Evolutionary conservation across 2,888 invertebrate genomes (phyloP).

Genomic region (Incurvaria masculella): DNA sequence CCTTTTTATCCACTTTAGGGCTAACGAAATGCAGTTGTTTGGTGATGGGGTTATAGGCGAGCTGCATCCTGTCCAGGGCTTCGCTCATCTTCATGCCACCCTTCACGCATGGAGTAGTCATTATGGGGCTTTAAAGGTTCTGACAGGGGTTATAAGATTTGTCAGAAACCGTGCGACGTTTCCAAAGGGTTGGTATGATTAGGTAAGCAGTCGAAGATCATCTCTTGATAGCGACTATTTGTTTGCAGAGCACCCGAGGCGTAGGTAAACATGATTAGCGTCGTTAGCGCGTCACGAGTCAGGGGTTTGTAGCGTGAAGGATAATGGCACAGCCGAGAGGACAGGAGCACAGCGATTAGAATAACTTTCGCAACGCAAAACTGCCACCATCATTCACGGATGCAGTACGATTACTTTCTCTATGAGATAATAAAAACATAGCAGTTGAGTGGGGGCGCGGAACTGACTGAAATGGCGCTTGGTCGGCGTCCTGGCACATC

Average conservation of each 20-base stretch:
- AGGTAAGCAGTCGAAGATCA: too few species aligned
- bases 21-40: conserved; percentile 66
- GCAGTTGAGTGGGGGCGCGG: neutral
- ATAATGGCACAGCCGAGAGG: too few species aligned
- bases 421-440: neutral
- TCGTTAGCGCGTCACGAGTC: neutral
- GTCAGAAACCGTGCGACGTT: neutral
- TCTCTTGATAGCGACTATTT: too few species aligned
- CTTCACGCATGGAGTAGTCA: conserved; percentile 47
- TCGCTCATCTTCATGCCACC: conserved; percentile 62
- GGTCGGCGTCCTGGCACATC: neutral
- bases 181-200: too few species aligned
- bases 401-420: neutral
- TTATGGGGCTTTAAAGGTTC: conserved; percentile 17
- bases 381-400: neutral
- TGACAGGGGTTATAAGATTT: neutral
- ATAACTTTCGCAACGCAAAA: neutral
- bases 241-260: neutral
- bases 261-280: neutral
- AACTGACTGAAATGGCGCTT: neutral
- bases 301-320: too few species aligned
- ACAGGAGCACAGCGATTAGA: neutral
- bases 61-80: conserved; percentile 68
- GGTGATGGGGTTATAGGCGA: conserved; percentile 72
- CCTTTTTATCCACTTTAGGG: conserved; percentile 35